Percentiles rank a stretch among this genome's conserved stretches.
These are phyloP conservation scores for Mus spicilegus DNA, from an alignment of 2,113 vertebrate genomes.

Conservation along the genomic window DNA sequence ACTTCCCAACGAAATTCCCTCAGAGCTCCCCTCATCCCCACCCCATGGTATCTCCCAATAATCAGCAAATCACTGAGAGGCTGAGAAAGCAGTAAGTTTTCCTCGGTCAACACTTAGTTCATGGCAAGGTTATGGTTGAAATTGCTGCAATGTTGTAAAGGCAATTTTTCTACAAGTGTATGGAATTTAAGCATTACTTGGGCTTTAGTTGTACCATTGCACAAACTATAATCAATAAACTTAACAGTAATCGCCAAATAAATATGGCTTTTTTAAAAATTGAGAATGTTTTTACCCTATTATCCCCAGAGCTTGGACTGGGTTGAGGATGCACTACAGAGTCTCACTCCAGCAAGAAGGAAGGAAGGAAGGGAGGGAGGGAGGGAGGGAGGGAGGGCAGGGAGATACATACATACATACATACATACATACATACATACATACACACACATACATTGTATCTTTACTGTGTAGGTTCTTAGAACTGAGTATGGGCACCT, in stretches of 20 bases:
- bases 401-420: no score
- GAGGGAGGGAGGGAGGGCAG: no score
- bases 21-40: background rate
- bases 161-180: conserved; percentile 1
- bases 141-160: conserved; percentile 14
- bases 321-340: background rate
- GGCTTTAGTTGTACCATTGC: background rate
- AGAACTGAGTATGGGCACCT: background rate
- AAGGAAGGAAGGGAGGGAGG: no score
- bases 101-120: background rate
- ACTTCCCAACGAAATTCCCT: conserved; percentile 42
- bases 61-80: background rate
- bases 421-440: no score
- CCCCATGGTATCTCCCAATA: background rate
- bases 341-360: background rate
- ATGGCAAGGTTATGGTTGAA: background rate
- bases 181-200: conserved; percentile 51
- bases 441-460: background rate
- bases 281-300: background rate
- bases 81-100: background rate
- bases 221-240: conserved; percentile 11
- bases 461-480: background rate
- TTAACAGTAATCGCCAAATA: conserved; percentile 29
- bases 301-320: background rate
- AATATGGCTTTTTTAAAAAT: background rate